Percentiles rank a stretch among this genome's conserved stretches.
Conservation (phyloP, 1,140 invertebrate species). For the Cepaea nemoralis region DNA sequence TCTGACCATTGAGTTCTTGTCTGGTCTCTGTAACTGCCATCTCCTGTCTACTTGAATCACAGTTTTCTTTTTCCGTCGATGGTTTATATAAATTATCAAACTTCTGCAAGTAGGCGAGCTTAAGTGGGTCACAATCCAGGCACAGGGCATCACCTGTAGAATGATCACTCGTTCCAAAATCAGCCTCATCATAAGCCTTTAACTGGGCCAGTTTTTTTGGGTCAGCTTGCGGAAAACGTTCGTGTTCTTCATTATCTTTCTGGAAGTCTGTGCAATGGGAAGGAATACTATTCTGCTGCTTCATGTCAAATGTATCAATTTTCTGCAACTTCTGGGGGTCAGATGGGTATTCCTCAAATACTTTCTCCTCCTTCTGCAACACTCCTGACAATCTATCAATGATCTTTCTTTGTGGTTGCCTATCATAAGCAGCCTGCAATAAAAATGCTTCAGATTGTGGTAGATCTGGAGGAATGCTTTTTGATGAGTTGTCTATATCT, state of each 20-base stretch:
- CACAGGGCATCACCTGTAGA: not conserved
- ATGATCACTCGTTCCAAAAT: not conserved
- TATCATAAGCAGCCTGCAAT: not conserved
- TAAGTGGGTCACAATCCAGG: slow-evolving; percentile 4
- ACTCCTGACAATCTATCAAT: not conserved
- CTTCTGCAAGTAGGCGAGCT: not conserved
- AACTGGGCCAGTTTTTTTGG: slow-evolving; percentile 20
- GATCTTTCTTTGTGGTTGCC: not conserved
- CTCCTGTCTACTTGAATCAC: not conserved
- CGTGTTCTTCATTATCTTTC: not conserved
- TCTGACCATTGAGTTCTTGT: not conserved
- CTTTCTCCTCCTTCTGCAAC: not conserved
- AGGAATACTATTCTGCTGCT: not conserved
- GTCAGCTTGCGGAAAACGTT: not conserved
- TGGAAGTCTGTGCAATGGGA: not conserved
- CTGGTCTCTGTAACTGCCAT: not conserved
- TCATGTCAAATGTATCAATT: not conserved
- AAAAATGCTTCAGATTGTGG: not conserved
- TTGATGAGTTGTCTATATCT: not conserved
- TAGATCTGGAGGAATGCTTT: not conserved
- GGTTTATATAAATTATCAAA: slow-evolving; percentile 9
- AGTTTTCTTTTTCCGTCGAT: not conserved
- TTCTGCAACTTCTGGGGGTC: not conserved
- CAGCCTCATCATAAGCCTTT: not conserved
- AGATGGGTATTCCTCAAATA: not conserved